Evolutionary conservation across 2,113 vertebrate genomes (phyloP).

Genomic region (Nestor notabilis): DNA sequence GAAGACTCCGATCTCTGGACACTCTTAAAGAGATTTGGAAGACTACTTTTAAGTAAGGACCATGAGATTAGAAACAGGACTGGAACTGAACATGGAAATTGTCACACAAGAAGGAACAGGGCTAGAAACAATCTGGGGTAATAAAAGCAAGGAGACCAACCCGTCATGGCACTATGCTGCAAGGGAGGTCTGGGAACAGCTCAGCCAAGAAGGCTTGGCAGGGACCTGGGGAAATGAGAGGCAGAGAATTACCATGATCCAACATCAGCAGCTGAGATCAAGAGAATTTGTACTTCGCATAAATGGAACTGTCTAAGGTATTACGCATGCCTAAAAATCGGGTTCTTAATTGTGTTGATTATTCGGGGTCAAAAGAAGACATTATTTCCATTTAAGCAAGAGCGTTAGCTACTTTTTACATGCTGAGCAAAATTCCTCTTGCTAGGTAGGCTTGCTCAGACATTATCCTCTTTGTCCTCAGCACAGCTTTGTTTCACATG

Average conservation of each 20-base stretch:
- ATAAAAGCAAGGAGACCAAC: background rate
- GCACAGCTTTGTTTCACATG: background rate
- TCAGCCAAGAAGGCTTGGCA: background rate
- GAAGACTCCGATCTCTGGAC: background rate
- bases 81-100: background rate
- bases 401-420: background rate
- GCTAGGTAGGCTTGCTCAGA: background rate
- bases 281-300: background rate
- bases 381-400: background rate
- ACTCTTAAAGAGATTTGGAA: background rate
- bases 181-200: background rate
- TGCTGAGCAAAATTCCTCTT: background rate
- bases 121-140: background rate
- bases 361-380: background rate
- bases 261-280: background rate
- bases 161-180: background rate
- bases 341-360: background rate
- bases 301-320: background rate
- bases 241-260: background rate
- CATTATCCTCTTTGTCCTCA: background rate
- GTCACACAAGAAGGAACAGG: background rate
- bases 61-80: background rate
- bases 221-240: background rate
- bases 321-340: background rate
- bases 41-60: background rate